Percentiles rank a stretch among this genome's conserved stretches.
These are phyloP conservation scores for Glyptemys insculpta DNA, from an alignment of 2,797 vertebrate species.

Conservation along the genomic window DNA sequence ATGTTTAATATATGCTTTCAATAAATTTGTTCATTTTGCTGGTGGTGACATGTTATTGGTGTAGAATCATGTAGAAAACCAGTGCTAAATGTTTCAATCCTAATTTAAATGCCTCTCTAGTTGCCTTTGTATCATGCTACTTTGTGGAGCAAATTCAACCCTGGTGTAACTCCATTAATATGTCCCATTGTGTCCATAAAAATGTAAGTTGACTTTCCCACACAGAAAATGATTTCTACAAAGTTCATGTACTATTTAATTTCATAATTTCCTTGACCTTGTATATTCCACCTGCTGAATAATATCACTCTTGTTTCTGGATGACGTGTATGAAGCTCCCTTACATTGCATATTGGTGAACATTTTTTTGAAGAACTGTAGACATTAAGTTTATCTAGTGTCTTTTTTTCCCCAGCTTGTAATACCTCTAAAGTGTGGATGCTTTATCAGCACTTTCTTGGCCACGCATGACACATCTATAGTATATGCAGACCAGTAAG, in stretches of 20 bases:
- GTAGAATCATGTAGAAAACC: neutral
- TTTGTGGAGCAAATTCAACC: neutral
- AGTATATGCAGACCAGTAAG: conserved; percentile 33
- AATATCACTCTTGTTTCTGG: neutral
- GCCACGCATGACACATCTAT: neutral
- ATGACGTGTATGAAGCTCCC: neutral
- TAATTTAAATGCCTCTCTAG: neutral
- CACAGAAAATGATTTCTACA: neutral
- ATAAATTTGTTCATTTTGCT: neutral
- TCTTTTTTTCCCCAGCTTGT: conserved; percentile 10
- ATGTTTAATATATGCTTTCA: neutral
- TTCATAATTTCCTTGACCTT: neutral
- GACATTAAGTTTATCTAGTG: conserved; percentile 23
- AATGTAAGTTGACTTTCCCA: neutral
- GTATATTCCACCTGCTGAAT: neutral
- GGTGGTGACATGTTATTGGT: neutral
- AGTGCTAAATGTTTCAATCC: neutral
- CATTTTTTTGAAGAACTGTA: conserved; percentile 27
- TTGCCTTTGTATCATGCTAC: neutral
- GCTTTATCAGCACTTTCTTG: conserved; percentile 51
- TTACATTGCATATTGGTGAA: neutral
- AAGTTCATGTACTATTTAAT: neutral
- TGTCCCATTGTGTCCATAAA: neutral
- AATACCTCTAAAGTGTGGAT: conserved; percentile 34
- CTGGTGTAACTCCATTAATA: neutral